Evolutionary conservation across 2,888 invertebrate genomes (phyloP), one percentile per base, ranked within the genome.

Genomic region (Leucophenga montana): DNA sequence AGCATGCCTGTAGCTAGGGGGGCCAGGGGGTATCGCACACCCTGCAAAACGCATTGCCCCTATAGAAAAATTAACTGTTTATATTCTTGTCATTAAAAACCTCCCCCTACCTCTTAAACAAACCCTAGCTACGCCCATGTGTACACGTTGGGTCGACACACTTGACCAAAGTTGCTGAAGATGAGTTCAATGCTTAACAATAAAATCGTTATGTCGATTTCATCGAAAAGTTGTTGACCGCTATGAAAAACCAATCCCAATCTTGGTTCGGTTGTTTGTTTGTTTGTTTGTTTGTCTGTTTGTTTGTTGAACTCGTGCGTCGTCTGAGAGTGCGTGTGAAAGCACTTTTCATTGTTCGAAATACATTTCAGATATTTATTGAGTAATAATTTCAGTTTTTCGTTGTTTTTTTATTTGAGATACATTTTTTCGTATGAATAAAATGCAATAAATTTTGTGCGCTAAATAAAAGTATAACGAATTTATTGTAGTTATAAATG

Each of bases 391-490:
- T 50, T n/a, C 48, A 13, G n/a, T n/a, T n/a, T n/a, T n/a, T n/a
- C n/a, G n/a, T n/a, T 27, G 4, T 27, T 27, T 27, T 27, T 27
- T 27, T 27, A 27, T 27, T 27, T 27, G 27, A 27, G 27, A 27
- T 27, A 27, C 27, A 39, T 39, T 39, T 39, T 39, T 39, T 53
- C 27, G 11, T 13, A 11, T 27, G 13, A 1, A 56, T 27, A 56
- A 56, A 56, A 2, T 54, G 54, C 31, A 22, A 57, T 57, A 57
- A 57, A 57, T 59, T 31, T 31, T 39, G 39, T 39, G 39, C 39
- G 18, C 50, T 18, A 59, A 31, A n/a, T 33, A 59, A 56, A 59
- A 59, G 33, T 59, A 59, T 59, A 59, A 59, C 33, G 59, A 59
- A 59, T 59, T 53, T 53, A 16, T 53, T 53, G 53, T 53, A 16